These are phyloP conservation scores for Dasypus novemcinctus DNA, from an alignment of 2,113 vertebrate species.

Conservation along the genomic window DNA sequence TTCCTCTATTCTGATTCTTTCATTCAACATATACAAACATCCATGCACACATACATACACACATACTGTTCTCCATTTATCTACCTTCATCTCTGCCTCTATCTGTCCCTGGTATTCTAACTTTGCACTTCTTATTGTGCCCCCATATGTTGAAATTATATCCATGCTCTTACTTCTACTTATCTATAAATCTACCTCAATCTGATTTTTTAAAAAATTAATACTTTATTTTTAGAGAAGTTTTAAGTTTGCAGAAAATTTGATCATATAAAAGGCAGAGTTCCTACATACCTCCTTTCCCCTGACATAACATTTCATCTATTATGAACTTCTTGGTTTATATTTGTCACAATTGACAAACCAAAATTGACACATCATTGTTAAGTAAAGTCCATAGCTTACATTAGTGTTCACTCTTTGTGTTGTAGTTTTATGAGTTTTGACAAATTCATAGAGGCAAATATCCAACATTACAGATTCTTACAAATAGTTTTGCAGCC, in stretches of 20 bases:
- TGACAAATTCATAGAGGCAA: too few species aligned
- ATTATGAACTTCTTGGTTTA: too few species aligned
- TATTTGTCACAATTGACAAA: too few species aligned
- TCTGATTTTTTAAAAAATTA: neutral
- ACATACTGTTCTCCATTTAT: neutral
- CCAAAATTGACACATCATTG: too few species aligned
- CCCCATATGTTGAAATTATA: neutral
- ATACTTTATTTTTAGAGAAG: neutral
- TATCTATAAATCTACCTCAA: neutral
- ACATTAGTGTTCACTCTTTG: too few species aligned
- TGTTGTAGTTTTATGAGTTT: too few species aligned
- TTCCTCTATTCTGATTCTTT: neutral
- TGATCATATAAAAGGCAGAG: too few species aligned
- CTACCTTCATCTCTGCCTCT: neutral
- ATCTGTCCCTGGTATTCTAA: neutral
- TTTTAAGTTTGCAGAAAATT: too few species aligned
- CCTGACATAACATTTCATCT: too few species aligned
- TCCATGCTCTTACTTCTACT: neutral
- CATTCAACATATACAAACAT: neutral
- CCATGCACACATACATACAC: neutral
- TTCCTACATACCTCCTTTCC: neutral
- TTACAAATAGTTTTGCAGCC: too few species aligned
- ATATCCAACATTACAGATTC: too few species aligned
- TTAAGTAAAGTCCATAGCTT: too few species aligned
- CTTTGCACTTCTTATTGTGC: neutral